Base-by-base conservation (phyloP, 2,888 invertebrate genomes). In the Clivina fossor region DNA sequence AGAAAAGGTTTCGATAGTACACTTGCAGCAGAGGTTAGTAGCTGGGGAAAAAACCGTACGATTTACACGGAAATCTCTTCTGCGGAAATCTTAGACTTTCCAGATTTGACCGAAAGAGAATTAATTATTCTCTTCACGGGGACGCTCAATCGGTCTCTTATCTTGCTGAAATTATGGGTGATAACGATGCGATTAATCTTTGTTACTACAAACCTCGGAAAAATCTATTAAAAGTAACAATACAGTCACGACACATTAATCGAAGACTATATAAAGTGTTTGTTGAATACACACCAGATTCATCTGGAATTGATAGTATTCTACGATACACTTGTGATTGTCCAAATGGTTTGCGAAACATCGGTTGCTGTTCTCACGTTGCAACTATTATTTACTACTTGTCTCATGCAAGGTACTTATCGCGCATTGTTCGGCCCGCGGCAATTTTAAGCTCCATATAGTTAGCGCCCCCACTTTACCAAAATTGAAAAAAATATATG, bases 311-410 rank as follows among this genome's bases (percentile, higher is more conserved):
- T 26, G 46, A 11, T 9, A 47, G 57, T 5, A 62, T 63, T 19
- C 13, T 18, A 26, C 35, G 60, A 24, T 58, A 62, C 49, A 33
- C 26, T 4, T 64, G 61, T 49, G 57, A 61, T 28, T 62, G 62
- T 53, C 56, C 62, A 3, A 62, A 61, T 47, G 61, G 61, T n/a
- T 40, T 28, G n/a, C 28, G 58, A 16, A 62, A 59, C 7, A 59
- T 62, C 35, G 60, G 60, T 9, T 61, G 60, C 35, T 63, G 62
- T 28, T 56, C 59, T 8, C 61, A 61, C 33, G 49, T 59, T 11
- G 61, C 60, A 26, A 44, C 59, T 3, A 37, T 60, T 24, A 26
- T 58, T 19, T 61, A 56, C 50, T 60, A 57, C 43, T 33, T 62
- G 28, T 47, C 61, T 2, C 41, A 62, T 43, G 64, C 26, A 18